Conservation (phyloP, 1,140 invertebrate genomes). For the Polypedilum pembai region DNA sequence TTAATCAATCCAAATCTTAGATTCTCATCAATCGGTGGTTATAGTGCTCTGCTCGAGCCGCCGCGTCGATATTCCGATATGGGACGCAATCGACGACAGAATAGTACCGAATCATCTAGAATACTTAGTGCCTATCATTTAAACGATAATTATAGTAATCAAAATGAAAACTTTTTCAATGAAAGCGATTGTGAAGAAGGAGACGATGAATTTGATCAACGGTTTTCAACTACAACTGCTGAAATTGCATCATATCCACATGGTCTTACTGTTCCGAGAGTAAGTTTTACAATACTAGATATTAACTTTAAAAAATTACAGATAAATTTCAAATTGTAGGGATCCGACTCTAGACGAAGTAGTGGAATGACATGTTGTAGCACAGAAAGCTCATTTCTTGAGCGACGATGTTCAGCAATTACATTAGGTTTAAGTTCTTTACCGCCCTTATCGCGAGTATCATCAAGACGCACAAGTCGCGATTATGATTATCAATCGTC, state of each 20-base stretch:
- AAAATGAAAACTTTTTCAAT: slow-evolving; percentile 44
- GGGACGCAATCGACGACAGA: slow-evolving; percentile 42
- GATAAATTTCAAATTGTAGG: slow-evolving; percentile 28
- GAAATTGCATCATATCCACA: slow-evolving; percentile 32
- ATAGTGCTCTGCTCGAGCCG: slow-evolving; percentile 58
- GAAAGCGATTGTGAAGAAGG: slow-evolving; percentile 44
- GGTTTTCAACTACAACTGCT: slow-evolving; percentile 33
- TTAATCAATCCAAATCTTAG: slow-evolving; percentile 47
- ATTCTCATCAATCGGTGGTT: slow-evolving; percentile 63
- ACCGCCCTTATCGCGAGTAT: slow-evolving; percentile 44
- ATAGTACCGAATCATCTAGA: slow-evolving; percentile 41
- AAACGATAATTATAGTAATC: slow-evolving; percentile 44
- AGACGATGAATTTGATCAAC: slow-evolving; percentile 36
- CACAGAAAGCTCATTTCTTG: slow-evolving; percentile 70
- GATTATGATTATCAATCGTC: slow-evolving; percentile 53
- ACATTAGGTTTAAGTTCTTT: slow-evolving; percentile 58
- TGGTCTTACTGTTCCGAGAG: slow-evolving; percentile 16
- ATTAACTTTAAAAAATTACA: not conserved
- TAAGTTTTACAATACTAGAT: not conserved
- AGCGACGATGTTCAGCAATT: slow-evolving; percentile 65
- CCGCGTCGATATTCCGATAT: slow-evolving; percentile 50
- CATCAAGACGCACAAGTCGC: slow-evolving; percentile 43
- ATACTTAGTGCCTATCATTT: slow-evolving; percentile 48
- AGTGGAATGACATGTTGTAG: slow-evolving; percentile 75
- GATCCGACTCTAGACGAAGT: slow-evolving; percentile 53